Conservation (phyloP, 2,797 vertebrate genomes). For the Acanthis flammea region DNA sequence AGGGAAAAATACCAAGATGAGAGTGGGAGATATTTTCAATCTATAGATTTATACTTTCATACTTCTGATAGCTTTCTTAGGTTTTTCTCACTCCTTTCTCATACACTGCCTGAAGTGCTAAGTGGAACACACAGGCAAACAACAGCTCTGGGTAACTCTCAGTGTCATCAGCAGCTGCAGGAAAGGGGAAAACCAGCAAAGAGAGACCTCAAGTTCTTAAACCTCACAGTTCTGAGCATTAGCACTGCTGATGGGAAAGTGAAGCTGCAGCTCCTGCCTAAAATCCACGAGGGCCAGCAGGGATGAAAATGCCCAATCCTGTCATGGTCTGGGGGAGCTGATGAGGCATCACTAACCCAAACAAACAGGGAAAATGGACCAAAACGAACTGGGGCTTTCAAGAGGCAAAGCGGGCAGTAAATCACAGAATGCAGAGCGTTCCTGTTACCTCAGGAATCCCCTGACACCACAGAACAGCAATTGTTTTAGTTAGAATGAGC, state of each 20-base stretch:
- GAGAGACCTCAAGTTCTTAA: background rate
- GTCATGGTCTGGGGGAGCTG: background rate
- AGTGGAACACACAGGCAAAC: background rate
- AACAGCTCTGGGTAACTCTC: background rate
- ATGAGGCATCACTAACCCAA: background rate
- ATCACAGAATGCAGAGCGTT: background rate
- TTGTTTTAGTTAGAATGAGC: slow-evolving; percentile 31
- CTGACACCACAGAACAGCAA: background rate
- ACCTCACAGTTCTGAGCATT: background rate
- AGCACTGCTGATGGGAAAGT: background rate
- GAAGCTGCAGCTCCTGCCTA: background rate
- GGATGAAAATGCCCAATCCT: background rate
- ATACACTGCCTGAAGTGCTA: background rate
- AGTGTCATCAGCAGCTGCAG: background rate
- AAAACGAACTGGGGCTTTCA: background rate
- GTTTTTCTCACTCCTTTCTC: background rate
- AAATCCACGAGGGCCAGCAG: background rate
- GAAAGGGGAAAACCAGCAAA: background rate
- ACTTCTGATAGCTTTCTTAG: background rate
- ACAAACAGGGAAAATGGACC: background rate
- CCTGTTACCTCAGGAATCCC: slow-evolving; percentile 30
- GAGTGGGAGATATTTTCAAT: background rate
- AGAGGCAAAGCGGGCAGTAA: background rate
- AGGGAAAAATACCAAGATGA: background rate
- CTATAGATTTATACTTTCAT: background rate